Conservation (phyloP, 2,113 vertebrate genomes). For the Chelonoidis abingdonii region DNA sequence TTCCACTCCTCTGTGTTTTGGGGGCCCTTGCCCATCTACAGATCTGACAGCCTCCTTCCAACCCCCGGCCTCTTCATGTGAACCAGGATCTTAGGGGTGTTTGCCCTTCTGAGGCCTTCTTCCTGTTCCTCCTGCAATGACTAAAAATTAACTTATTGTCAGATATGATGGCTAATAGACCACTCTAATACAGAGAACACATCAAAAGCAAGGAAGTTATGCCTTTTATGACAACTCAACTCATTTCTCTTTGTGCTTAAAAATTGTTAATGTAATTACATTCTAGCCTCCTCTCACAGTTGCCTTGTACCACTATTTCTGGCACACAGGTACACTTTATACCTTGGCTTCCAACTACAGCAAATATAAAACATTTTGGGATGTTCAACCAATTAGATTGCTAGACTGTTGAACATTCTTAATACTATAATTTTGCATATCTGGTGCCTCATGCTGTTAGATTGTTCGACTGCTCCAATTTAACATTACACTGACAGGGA, state of each 20-base stretch:
- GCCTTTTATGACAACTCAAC: neutral
- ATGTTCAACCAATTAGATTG: fast-evolving
- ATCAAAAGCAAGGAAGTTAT: neutral
- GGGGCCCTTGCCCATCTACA: neutral
- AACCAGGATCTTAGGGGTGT: neutral
- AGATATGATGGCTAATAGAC: neutral
- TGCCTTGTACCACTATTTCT: neutral
- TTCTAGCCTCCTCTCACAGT: neutral
- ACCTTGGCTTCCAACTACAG: fast-evolving
- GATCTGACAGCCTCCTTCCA: neutral
- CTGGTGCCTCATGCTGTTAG: neutral
- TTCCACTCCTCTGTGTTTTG: neutral
- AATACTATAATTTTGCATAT: neutral
- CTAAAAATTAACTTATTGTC: slow-evolving; percentile 1
- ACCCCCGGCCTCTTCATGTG: neutral
- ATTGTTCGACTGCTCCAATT: neutral
- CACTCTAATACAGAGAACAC: neutral
- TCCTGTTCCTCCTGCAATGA: neutral
- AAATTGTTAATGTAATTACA: neutral
- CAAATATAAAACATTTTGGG: neutral
- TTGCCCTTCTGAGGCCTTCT: neutral
- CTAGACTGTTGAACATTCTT: neutral
- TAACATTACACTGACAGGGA: neutral
- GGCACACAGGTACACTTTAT: neutral
- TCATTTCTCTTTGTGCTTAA: neutral